Evolutionary conservation across 2,113 vertebrate genomes (phyloP).

Genomic region (Parotia lawesii): DNA sequence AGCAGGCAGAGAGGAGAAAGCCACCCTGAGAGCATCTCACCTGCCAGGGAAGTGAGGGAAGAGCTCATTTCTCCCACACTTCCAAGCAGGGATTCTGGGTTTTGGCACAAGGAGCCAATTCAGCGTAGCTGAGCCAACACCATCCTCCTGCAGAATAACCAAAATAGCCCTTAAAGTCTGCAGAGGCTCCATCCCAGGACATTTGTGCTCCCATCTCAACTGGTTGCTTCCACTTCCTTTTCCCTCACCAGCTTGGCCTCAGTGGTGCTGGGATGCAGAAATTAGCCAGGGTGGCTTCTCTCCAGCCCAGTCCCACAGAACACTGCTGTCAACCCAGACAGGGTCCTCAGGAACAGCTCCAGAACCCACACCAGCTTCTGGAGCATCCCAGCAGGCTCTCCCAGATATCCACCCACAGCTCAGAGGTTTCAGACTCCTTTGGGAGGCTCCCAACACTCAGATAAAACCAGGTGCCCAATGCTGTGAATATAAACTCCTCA

Average conservation of each 20-base stretch:
- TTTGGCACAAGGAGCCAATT: neutral
- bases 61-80: neutral
- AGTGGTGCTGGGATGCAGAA: neutral
- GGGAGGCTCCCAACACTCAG: neutral
- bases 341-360: neutral
- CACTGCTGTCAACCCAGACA: accelerated
- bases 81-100: neutral
- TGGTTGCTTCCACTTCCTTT: neutral
- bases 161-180: neutral
- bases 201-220: neutral
- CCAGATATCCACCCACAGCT: neutral
- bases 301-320: neutral
- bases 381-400: neutral
- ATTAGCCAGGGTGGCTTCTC: neutral
- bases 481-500: neutral
- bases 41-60: neutral
- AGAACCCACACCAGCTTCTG: neutral
- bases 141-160: neutral
- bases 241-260: neutral
- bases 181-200: accelerated
- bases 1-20: neutral
- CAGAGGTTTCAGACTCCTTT: neutral
- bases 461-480: neutral
- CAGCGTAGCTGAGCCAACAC: accelerated
- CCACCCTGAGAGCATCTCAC: neutral